Evolutionary conservation across 2,797 vertebrate species (phyloP).

Genomic region (Trematomus bernacchii): DNA sequence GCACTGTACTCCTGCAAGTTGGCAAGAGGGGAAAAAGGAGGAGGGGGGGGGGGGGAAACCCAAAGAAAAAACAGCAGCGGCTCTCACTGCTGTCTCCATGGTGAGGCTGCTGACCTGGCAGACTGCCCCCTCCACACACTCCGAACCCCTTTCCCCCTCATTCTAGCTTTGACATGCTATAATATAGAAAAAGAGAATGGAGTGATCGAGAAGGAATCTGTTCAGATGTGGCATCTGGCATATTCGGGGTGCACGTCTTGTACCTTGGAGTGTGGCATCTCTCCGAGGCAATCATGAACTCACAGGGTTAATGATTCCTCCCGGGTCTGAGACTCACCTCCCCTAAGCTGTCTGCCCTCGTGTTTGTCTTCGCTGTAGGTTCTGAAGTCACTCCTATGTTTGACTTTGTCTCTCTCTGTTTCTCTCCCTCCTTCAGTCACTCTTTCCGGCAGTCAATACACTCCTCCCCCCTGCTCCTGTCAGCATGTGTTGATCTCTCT

Average conservation of each 20-base stretch:
- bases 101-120: slow-evolving; percentile 83
- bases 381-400: slow-evolving; percentile 76
- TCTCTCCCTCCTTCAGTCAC: slow-evolving; percentile 71
- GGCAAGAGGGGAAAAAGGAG: slow-evolving; percentile 25
- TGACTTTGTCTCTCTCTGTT: slow-evolving; percentile 66
- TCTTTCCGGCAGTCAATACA: slow-evolving; percentile 74
- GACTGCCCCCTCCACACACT: slow-evolving; percentile 30
- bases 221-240: slow-evolving; percentile 50
- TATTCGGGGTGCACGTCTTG: slow-evolving; percentile 25
- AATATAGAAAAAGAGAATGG: slow-evolving; percentile 57
- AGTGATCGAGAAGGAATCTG: slow-evolving; percentile 39
- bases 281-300: slow-evolving; percentile 67
- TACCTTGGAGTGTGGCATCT: slow-evolving; percentile 21
- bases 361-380: slow-evolving; percentile 71
- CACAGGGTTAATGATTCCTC: slow-evolving; percentile 74
- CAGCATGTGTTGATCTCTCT: slow-evolving; percentile 70
- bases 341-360: slow-evolving; percentile 54
- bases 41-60: not conserved
- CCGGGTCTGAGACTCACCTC: slow-evolving; percentile 60
- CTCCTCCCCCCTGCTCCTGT: slow-evolving; percentile 67
- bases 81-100: slow-evolving; percentile 79
- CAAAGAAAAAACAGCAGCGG: slow-evolving; percentile 71
- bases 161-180: slow-evolving; percentile 70
- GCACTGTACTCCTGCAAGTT: slow-evolving; percentile 56
- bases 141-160: slow-evolving; percentile 31